Percentiles rank a stretch among this genome's conserved stretches.
Evolutionary conservation across 2,888 invertebrate species (phyloP).

Genomic region (Pardosa pseudoannulata): DNA sequence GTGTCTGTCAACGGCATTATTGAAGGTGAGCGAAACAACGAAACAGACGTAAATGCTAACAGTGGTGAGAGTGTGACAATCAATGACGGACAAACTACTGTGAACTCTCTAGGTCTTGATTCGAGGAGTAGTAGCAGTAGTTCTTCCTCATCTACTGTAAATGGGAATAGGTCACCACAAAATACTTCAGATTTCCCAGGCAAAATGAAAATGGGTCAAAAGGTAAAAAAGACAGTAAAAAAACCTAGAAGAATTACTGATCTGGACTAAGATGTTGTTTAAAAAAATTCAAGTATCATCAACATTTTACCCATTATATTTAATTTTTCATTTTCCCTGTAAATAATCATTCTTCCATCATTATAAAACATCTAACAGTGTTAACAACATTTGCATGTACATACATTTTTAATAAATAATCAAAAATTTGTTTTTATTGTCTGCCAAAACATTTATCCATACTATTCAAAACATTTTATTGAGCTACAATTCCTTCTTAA

Average conservation of each 20-base stretch:
- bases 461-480: no score
- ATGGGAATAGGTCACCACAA: conserved; percentile 58
- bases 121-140: conserved; percentile 44
- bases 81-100: conserved; percentile 20
- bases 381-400: neutral
- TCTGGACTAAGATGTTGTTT: conserved; percentile 37
- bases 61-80: conserved; percentile 35
- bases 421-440: no score
- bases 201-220: conserved; percentile 57
- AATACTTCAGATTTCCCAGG: conserved; percentile 36
- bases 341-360: neutral
- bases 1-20: conserved; percentile 81
- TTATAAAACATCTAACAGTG: neutral
- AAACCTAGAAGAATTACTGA: conserved; percentile 57
- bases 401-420: neutral
- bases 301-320: neutral
- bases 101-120: conserved; percentile 24
- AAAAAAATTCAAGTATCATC: neutral
- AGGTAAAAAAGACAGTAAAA: conserved; percentile 63
- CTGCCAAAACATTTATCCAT: no score
- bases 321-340: neutral
- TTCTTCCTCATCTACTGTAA: conserved; percentile 50
- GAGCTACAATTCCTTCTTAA: no score
- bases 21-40: conserved; percentile 77
- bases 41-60: conserved; percentile 5